Percentiles rank a stretch among this genome's conserved stretches.
Conservation (phyloP, 2,113 vertebrate genomes). For the Craseonycteris thonglongyai region DNA sequence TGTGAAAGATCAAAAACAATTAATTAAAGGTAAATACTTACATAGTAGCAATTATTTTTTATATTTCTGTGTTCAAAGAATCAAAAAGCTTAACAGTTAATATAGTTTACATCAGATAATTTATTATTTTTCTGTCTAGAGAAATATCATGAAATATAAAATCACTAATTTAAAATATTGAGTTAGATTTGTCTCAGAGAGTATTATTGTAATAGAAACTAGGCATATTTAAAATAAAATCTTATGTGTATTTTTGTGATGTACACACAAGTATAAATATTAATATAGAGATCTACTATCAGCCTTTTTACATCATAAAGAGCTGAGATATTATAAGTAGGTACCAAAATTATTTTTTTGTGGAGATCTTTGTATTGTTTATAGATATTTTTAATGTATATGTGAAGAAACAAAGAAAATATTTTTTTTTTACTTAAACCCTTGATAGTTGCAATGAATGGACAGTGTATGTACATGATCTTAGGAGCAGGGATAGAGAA, state of each 20-base stretch:
- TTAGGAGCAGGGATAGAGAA: neutral
- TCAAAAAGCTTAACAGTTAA: neutral
- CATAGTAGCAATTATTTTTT: neutral
- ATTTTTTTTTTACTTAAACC: conserved; percentile 4
- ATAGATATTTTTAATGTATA: neutral
- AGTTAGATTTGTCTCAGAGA: neutral
- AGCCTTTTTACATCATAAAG: neutral
- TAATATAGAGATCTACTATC: neutral
- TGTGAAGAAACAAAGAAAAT: neutral
- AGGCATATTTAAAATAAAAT: conserved; percentile 18
- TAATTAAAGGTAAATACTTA: conserved; percentile 27
- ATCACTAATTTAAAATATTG: conserved; percentile 15
- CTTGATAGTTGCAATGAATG: neutral
- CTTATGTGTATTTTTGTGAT: neutral
- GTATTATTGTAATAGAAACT: neutral
- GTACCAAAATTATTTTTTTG: neutral
- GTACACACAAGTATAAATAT: neutral
- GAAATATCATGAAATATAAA: conserved; percentile 3
- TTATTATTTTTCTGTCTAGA: conserved; percentile 6
- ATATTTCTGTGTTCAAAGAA: neutral
- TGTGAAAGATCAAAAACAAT: neutral
- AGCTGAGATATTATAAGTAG: neutral
- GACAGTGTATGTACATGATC: neutral
- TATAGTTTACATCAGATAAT: neutral
- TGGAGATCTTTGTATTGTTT: neutral